Conservation (phyloP, 2,113 vertebrate genomes). For the Oryzias celebensis region DNA sequence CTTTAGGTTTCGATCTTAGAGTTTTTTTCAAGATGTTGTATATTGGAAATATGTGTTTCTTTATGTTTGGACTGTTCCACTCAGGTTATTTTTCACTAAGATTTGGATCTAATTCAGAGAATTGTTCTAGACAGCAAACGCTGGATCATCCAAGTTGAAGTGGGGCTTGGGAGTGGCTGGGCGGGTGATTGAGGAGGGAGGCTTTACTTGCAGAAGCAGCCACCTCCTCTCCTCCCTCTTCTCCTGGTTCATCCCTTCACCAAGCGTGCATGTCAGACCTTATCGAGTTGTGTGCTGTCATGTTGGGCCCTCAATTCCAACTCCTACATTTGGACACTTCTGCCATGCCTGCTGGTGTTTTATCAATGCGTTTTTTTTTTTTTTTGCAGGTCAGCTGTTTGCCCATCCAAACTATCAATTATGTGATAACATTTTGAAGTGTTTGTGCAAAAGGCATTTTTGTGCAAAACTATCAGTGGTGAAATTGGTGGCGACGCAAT, state of each 20-base stretch:
- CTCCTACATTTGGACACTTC: not conserved
- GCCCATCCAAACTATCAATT: not conserved
- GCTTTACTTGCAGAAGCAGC: constrained; percentile 41
- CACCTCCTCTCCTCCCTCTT: constrained; percentile 58
- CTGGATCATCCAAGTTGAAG: not conserved
- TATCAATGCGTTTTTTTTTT: not conserved
- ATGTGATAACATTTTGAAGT: constrained; percentile 1
- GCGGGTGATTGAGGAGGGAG: constrained; percentile 54
- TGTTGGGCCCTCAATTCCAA: not conserved
- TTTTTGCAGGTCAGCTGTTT: not conserved
- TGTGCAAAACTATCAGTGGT: not conserved
- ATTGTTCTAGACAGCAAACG: not conserved
- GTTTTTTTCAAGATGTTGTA: too few species aligned
- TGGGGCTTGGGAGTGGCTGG: constrained; percentile 54
- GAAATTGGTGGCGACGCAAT: constrained; percentile 4
- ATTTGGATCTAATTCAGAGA: not conserved
- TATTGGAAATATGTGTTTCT: too few species aligned
- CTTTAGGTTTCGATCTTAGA: too few species aligned
- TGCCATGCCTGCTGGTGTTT: not conserved
- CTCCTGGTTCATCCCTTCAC: constrained; percentile 50
- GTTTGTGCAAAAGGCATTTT: constrained; percentile 6
- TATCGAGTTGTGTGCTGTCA: constrained; percentile 1
- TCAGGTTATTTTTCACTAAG: not conserved
- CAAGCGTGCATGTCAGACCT: not conserved
- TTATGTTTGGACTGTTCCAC: too few species aligned